Base-by-base conservation (phyloP, 1,140 invertebrate genomes). In the Scaptomyza graminum region DNA sequence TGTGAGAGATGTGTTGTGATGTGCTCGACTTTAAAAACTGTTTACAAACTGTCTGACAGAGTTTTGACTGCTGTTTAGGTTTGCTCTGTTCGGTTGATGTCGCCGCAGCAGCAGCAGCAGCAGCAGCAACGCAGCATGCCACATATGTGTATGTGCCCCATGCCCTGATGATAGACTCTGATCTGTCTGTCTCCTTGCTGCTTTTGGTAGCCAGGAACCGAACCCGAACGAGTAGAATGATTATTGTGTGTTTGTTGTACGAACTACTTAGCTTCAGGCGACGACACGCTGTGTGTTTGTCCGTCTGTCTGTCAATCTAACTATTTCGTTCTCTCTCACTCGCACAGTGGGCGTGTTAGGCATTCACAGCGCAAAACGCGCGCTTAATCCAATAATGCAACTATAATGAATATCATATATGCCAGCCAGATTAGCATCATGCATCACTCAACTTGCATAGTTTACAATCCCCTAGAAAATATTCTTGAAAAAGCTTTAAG, bases 21-120 rank as follows among this genome's bases (percentile, higher is more conserved):
- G 69, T 62, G 62, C 62, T 74, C 65, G 75, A 71, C 46, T 82
- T 85, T 75, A 71, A 88, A 81, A 85, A 88, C 82, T 87, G 83
- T 87, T 87, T 87, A 87, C 82, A 87, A 88, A 87, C 83, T 88
- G 82, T 88, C 82, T 88, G 82, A 87, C 83, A 87, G 82, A 87
- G 82, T 87, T 87, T 87, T 75, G 78, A 87, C 82, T 87, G 82
- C 82, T 68, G 82, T 78, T 85, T 75, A 62, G 57, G 31, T 8
- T 8, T 31, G 28, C 11, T 12, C 8, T 3, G 9, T 8, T 39
- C 47, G 55, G 82, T 84, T 83, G 79, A 83, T 83, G 79, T 84
- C 79, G 80, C 79, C 82, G 80, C 73, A 52, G 37, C 62, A 34
- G 8, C 31, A 34, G 6, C 28, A 28, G 59, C 52, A 16, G 28